Evolutionary conservation across 1,140 invertebrate species (phyloP), one percentile per base, ranked within the genome.

Genomic region (Pissodes strobi): DNA sequence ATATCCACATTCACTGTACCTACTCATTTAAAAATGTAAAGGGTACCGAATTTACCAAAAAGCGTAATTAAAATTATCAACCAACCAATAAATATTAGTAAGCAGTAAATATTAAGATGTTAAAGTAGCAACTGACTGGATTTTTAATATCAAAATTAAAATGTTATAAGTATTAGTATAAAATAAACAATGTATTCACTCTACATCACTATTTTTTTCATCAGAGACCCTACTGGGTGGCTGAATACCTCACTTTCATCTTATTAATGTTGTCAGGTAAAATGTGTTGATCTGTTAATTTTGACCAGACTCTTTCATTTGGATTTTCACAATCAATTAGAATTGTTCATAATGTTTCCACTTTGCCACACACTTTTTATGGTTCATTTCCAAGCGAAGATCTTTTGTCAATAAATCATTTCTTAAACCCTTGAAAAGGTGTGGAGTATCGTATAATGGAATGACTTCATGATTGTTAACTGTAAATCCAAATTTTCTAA

Each of bases 211-310:
- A 70, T 55, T 43, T 49, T 68, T 46, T 72, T 68, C 63, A 75
- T 68, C 41, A 48, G 56, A 6, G 38, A 13, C 10, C 66, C 66
- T 18, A 77, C 71, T 41, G 57, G 63, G 30, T 68, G 57, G 48
- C 74, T 76, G 30, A 75, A 75, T 9, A 77, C 59, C 64, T 75
- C 0, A 77, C 71, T 22, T 74, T 76, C 74, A 76, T 76, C 62
- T 71, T 72, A 9, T 66, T 57, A 10, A 72, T 72, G 57, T 69
- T 68, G 0, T 38, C 19, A 13, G 56, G 66, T 12, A 56, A n/a
- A 9, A 68, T 56, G 34, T 76, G 74, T 0, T 19, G 13, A 23
- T 75, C 74, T 18, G 70, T 74, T 30, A 77, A 60, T 66, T 76
- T 74, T 2, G 52, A 48, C 13, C 62, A 68, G 13, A 64, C 30